Evolutionary conservation across 2,113 vertebrate genomes (phyloP).

Genomic region (Ramphastos sulfuratus): DNA sequence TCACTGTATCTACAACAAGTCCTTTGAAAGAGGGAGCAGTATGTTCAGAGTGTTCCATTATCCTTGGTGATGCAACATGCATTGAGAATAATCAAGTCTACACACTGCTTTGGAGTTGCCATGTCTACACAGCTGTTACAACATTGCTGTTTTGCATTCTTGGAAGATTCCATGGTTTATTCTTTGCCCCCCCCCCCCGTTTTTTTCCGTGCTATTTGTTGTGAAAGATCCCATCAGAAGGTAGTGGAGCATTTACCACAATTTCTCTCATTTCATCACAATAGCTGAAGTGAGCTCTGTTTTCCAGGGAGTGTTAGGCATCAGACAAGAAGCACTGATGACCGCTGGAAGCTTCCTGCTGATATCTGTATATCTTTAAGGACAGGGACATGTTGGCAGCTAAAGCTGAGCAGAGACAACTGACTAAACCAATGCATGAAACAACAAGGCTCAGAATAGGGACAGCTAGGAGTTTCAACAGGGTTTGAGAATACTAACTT

Average conservation of each 20-base stretch:
- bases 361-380: background rate
- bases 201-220: background rate
- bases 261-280: background rate
- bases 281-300: fast-evolving
- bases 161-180: conserved; percentile 14
- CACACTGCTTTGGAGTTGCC: background rate
- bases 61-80: background rate
- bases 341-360: background rate
- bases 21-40: background rate
- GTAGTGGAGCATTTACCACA: background rate
- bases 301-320: background rate
- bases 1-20: background rate
- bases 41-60: background rate
- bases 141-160: conserved; percentile 42
- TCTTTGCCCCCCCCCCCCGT: background rate
- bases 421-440: background rate
- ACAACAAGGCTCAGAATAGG: background rate
- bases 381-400: background rate
- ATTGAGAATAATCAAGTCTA: background rate
- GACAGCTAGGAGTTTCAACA: background rate
- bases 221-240: background rate
- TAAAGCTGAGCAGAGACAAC: background rate
- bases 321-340: background rate
- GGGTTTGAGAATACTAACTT: background rate
- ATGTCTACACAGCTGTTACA: conserved; percentile 33